A percentile compares a stretch with the other conserved stretches of the same genome.
Conservation (phyloP, 1,140 invertebrate genomes). For the Dendroctonus ponderosae region DNA sequence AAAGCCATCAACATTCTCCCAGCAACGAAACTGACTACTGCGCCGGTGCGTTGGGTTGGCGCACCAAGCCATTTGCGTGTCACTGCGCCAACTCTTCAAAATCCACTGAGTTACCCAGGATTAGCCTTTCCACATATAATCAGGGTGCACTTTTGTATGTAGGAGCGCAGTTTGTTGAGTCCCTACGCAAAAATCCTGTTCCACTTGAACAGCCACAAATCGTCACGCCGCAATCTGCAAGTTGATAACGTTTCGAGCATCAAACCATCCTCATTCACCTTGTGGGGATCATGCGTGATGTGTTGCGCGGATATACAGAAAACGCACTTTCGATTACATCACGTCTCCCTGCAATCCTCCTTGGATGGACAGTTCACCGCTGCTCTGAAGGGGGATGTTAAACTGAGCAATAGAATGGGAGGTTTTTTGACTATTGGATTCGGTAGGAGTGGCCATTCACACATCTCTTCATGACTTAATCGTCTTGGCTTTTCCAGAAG, state of each 20-base stretch:
- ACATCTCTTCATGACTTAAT: too few relatives aligned
- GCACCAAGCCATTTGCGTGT: too few relatives aligned
- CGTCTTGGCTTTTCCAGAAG: constrained; percentile 11
- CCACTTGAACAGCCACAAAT: constrained; percentile 12
- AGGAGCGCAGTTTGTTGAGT: constrained; percentile 28
- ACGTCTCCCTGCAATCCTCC: constrained; percentile 41
- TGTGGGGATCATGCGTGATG: constrained; percentile 35
- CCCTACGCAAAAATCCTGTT: constrained; percentile 44
- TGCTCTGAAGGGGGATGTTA: constrained; percentile 40
- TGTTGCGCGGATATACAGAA: constrained; percentile 34
- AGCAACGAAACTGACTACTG: too few relatives aligned
- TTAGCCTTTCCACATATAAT: too few relatives aligned
- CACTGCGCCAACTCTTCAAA: too few relatives aligned
- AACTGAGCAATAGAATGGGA: constrained; percentile 40
- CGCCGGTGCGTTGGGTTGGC: too few relatives aligned
- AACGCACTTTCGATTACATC: constrained; percentile 34
- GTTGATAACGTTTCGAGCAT: constrained; percentile 11
- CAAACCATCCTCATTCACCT: constrained; percentile 36
- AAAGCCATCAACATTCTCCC: too few relatives aligned
- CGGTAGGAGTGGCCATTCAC: constrained; percentile 6
- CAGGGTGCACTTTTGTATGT: neutral
- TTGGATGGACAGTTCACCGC: constrained; percentile 46
- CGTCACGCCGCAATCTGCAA: constrained; percentile 4
- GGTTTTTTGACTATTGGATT: constrained; percentile 51
- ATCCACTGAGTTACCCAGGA: too few relatives aligned